These are phyloP conservation scores for Triplophysa yarkandensis DNA, from an alignment of 2,797 vertebrate genomes.

Conservation along the genomic window DNA sequence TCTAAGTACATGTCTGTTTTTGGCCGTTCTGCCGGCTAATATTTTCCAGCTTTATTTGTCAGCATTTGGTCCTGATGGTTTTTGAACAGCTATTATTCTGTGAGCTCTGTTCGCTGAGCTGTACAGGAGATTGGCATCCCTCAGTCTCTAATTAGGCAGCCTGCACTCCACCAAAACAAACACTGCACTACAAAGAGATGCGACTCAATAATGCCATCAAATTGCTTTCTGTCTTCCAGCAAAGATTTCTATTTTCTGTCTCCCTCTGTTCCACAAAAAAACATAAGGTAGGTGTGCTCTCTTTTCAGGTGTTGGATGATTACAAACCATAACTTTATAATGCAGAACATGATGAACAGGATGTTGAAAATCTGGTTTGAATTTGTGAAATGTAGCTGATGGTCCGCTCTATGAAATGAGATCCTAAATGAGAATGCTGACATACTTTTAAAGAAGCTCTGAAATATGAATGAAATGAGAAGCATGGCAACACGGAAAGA, in stretches of 20 bases:
- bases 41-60: constrained; percentile 48
- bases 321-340: constrained; percentile 16
- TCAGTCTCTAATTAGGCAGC: constrained; percentile 59
- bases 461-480: constrained; percentile 2
- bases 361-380: constrained; percentile 22
- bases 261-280: constrained; percentile 14
- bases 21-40: constrained; percentile 32
- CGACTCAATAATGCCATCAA: constrained; percentile 64
- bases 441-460: constrained; percentile 3
- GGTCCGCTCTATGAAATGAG: neutral
- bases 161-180: constrained; percentile 55
- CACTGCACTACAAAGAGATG: constrained; percentile 59
- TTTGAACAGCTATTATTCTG: constrained; percentile 39
- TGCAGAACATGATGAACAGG: constrained; percentile 16
- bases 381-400: constrained; percentile 3
- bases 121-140: constrained; percentile 47
- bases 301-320: constrained; percentile 15
- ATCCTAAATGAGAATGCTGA: constrained; percentile 16
- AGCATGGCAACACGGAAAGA: constrained; percentile 24
- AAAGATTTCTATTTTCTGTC: constrained; percentile 27
- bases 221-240: constrained; percentile 53
- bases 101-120: constrained; percentile 31
- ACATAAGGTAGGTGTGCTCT: constrained; percentile 8
- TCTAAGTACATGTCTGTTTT: constrained; percentile 21
- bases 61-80: constrained; percentile 34